Evolutionary conservation across 2,888 invertebrate species (phyloP).

Genomic region (Drosophila yooni): DNA sequence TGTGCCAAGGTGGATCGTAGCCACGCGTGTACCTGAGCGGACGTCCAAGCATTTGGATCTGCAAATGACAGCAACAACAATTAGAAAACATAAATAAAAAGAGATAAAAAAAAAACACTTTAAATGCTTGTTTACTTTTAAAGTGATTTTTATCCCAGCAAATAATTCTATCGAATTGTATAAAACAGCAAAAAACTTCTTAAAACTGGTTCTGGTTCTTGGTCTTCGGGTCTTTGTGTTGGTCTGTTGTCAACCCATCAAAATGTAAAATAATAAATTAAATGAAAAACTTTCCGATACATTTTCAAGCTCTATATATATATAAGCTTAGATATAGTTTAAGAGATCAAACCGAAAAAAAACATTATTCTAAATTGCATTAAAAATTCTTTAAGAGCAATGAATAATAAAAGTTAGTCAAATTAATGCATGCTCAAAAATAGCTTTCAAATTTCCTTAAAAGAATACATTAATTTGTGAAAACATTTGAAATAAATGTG

Average conservation of each 20-base stretch:
- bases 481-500: not conserved
- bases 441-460: not conserved
- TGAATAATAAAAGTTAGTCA: not conserved
- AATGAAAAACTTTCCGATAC: not conserved
- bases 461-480: too few species aligned
- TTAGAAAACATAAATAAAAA: not conserved
- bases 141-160: not conserved
- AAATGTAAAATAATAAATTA: not conserved
- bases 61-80: not conserved
- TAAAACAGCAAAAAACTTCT: not conserved
- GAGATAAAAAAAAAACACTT: not conserved
- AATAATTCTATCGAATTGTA: not conserved
- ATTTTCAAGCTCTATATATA: not conserved
- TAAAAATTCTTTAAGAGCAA: not conserved
- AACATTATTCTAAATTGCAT: not conserved
- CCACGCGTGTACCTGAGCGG: conserved; percentile 94
- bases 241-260: not conserved
- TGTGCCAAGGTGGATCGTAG: conserved; percentile 94
- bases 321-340: not conserved
- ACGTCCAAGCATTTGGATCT: conserved; percentile 96
- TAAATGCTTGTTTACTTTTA: not conserved
- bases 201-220: conserved; percentile 2
- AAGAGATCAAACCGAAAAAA: not conserved
- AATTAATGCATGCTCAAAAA: not conserved
- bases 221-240: not conserved